phyloP scores from a whole-genome alignment of 1,140 invertebrate species.

The Berghia stephanieae region DNA sequence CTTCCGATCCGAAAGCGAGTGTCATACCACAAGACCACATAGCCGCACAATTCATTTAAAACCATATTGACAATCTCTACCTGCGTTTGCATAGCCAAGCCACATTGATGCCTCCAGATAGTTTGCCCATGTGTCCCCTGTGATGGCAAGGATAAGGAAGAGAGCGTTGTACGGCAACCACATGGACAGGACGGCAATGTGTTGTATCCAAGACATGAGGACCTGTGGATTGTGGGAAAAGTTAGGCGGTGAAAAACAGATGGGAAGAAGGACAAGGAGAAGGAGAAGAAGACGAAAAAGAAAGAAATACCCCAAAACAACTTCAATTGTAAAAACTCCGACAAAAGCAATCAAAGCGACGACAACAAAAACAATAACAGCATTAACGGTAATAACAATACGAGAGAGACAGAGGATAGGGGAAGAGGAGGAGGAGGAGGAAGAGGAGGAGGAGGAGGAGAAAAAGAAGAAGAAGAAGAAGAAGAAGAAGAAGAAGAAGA shows the following conservation, averaged over 20 bases:
- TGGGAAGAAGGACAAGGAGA: too few relatives aligned
- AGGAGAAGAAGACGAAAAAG: too few relatives aligned
- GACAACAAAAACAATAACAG: too few relatives aligned
- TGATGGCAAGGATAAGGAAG: neutral
- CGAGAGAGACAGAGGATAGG: neutral
- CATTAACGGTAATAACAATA: too few relatives aligned
- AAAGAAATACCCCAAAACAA: too few relatives aligned
- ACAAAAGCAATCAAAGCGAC: too few relatives aligned
- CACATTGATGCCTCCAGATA: conserved; percentile 13
- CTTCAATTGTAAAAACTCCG: too few relatives aligned
- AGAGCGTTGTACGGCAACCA: conserved; percentile 16
- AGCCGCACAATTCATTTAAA: too few relatives aligned
- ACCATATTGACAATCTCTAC: conserved; percentile 11
- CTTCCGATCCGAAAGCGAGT: too few relatives aligned
- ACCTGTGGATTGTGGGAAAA: too few relatives aligned
- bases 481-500: neutral
- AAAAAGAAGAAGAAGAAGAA: neutral
- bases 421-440: neutral
- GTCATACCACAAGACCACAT: too few relatives aligned
- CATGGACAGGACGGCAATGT: conserved; percentile 6
- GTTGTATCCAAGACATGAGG: neutral
- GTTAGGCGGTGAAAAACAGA: too few relatives aligned
- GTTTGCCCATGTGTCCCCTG: neutral
- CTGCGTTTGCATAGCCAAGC: conserved; percentile 23
- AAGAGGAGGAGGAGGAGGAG: neutral